Evolutionary conservation across 2,797 vertebrate genomes (phyloP), one percentile per base, ranked within the genome.

Genomic region (Taeniopygia guttata): DNA sequence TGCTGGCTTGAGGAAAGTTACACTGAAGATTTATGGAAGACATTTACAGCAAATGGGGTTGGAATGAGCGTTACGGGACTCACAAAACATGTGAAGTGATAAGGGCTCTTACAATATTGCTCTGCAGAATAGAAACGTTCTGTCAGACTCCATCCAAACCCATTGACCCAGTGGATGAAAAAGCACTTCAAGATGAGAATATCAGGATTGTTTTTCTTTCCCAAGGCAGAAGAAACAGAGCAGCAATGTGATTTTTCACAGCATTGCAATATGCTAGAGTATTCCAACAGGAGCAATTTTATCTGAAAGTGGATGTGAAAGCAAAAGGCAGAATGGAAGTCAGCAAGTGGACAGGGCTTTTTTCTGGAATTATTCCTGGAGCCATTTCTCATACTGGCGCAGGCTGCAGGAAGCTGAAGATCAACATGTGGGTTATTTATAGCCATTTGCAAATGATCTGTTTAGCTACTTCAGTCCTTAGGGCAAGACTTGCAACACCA

Each of bases 301-400:
- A 81, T 86, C 79, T 91, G 73, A 72, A 87, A 93, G 82, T 73
- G 73, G 68, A 85, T 94, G 38, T 89, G 66, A 91, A 87, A 93
- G 92, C 58, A 89, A 85, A 82, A 92, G 81, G 60, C 87, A 75
- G 90, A 93, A 91, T 77, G 55, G 94, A 91, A 93, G 89, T 95
- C 89, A 95, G 94, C 93, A 96, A 96, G 90, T 91, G 94, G 92
- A 93, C 90, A 95, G 79, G 87, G 82, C 78, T 94, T 91, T 92
- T 92, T 95, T 94, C 89, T 96, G 94, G 82, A 96, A 67, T 91
- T 91, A 62, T 95, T 95, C 89, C 89, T 95, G 82, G 84, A 95
- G 66, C 92, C 23, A 42, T 95, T 95, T 95, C 94, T 95, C 58
- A 34, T 78, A 69, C 66, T 88, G 91, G 69, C 16, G 0, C 64